Evolutionary conservation across 2,888 invertebrate genomes (phyloP), one percentile per base, ranked within the genome.

Genomic region (Leptogaster cylindrica): DNA sequence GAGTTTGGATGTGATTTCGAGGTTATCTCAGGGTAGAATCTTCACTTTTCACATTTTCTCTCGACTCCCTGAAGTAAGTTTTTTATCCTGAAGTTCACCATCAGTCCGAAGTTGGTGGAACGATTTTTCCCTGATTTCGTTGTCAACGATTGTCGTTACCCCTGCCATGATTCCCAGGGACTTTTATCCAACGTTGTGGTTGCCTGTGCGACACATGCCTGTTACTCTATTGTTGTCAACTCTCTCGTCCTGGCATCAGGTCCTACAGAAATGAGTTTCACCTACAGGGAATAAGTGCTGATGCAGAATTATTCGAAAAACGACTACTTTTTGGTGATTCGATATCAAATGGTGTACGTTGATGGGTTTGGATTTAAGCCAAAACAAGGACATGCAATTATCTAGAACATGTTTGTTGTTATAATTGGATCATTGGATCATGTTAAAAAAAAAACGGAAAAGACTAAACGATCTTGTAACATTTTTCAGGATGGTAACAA

Each of bases 1-100:
- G 36, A 61, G 61, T 61, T 44, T 25, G 44, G 61, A 61, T 61
- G 61, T 61, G 61, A 61, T 61, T 61, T 61, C 27, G 44, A 44
- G 61, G 61, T 61, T 61, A 61, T 61, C 61, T 18, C 16, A 44
- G 61, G 61, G 61, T 16, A 44, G 61, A 44, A 61, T 61, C 61
- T 61, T 44, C 44, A 44, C 44, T 28, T 61, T 61, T 61, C 61
- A 61, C 61, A 61, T 61, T 61, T 61, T 61, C 44, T 44, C 41
- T 12, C 39, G 41, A 10, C 61, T 61, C 44, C 61, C 61, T 8
- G 61, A 61, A 61, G 61, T 27, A 28, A 44, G 16, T 61, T 44
- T 58, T 58, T n/a, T n/a, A n/a, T n/a, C n/a, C n/a, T n/a, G n/a
- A n/a, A n/a, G n/a, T n/a, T n/a, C n/a, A n/a, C 58, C 25, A 14